Evolutionary conservation across 2,113 vertebrate species (phyloP), one percentile per base, ranked within the genome.

Genomic region (Crotalus tigris): DNA sequence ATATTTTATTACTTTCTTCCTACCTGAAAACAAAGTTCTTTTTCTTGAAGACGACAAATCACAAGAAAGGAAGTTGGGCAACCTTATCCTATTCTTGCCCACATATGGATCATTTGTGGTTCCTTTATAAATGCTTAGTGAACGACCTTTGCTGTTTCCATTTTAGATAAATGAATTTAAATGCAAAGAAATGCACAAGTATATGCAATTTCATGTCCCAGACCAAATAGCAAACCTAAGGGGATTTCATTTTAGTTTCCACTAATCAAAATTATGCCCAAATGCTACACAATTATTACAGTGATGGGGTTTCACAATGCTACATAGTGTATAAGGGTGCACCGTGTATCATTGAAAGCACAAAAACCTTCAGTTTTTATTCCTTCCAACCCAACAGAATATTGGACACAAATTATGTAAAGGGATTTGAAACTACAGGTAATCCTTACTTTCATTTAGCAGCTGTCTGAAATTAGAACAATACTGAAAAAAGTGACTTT

Each of bases 1-100:
- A 19, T 96, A 90, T n/a, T 91, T 90, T 94, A 94, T 12, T 94
- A 86, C 88, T 75, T 93, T 92, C 92, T 95, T 97, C 94, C 89
- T 93, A 85, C 49, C 44, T 89, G 3, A 92, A 58, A 24, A 1
- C 10, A 21, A 4, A 89, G 11, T 33, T 59, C 1, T 64, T 39
- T 61, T 3, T 44, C 85, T 93, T 92, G 24, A 46, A 93, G 44
- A 49, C 53, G 88, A 53, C n/a, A 55, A 0, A 64, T 46, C 0
- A 54, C 90, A 46, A 23, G 33, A 81, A 87, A 89, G 93, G 3
- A 11, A 90, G 1, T 1, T 61, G 1, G 0, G 1, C 24, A 54
- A 11, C 0, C 12, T 11, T 24, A 19, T n/a, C 46, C 5, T 53
- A 10, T n/a, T 13, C 51, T 86, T 88, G 51, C 29, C 0, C 0